These are phyloP conservation scores for Calonectris borealis DNA, from an alignment of 2,113 vertebrate species.

Conservation along the genomic window DNA sequence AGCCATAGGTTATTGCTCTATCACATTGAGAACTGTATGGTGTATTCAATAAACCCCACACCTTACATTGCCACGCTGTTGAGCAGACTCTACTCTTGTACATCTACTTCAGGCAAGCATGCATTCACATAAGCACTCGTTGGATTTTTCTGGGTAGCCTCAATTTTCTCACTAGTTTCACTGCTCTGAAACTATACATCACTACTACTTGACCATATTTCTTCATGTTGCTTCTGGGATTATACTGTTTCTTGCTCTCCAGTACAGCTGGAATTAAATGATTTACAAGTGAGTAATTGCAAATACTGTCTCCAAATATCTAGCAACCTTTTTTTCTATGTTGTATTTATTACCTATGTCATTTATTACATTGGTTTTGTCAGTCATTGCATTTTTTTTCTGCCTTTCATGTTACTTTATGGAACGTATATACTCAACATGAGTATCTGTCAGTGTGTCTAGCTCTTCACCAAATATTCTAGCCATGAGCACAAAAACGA, in stretches of 20 bases:
- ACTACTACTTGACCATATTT: background rate
- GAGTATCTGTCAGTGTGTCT: background rate
- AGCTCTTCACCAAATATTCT: background rate
- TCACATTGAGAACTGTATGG: background rate
- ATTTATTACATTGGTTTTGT: background rate
- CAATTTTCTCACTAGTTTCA: background rate
- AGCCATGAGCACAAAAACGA: background rate
- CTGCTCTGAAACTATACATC: background rate
- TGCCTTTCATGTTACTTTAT: background rate
- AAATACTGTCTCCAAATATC: background rate
- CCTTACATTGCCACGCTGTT: background rate
- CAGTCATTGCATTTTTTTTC: background rate
- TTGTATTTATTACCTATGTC: background rate
- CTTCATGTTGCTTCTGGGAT: background rate
- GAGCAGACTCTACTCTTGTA: background rate
- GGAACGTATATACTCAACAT: background rate
- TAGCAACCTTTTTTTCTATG: background rate
- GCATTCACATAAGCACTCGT: rapidly evolving
- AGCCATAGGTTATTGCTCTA: background rate
- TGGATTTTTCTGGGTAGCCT: background rate
- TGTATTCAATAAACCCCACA: background rate
- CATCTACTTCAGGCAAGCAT: background rate
- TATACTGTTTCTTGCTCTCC: background rate
- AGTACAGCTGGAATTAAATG: background rate
- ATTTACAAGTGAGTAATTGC: background rate